Conservation (phyloP, 2,113 vertebrate genomes). For the Prolemur simus region DNA sequence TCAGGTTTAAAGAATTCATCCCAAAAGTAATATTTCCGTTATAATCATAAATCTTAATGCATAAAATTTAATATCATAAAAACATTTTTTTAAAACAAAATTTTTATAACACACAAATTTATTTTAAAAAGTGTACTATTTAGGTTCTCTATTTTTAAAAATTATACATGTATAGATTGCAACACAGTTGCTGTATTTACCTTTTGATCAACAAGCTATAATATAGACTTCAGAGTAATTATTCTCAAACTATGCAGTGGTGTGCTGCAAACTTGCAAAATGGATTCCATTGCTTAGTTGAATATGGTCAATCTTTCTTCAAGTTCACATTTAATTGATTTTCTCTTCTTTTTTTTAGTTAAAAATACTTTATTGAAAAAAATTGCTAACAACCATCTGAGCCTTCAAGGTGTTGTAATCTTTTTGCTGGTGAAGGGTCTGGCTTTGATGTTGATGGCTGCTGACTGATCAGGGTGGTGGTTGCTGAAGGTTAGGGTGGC, state of each 20-base stretch:
- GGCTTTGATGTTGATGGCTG: too few species aligned
- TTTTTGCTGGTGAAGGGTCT: too few species aligned
- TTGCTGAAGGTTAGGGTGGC: too few species aligned
- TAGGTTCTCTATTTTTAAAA: conserved; percentile 11
- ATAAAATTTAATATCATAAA: conserved; percentile 20
- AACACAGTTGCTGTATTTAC: neutral
- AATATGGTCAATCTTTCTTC: neutral
- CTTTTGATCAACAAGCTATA: neutral
- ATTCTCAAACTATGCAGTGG: neutral
- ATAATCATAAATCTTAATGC: neutral
- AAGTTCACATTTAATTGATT: neutral
- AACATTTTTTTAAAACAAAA: conserved; percentile 47
- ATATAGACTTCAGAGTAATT: neutral
- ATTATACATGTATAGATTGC: neutral
- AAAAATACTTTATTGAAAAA: too few species aligned
- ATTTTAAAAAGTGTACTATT: conserved; percentile 50
- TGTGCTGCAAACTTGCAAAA: neutral
- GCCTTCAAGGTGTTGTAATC: too few species aligned
- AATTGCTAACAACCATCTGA: too few species aligned
- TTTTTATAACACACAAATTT: neutral
- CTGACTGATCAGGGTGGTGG: too few species aligned
- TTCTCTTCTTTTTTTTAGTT: neutral
- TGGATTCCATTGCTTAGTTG: neutral
- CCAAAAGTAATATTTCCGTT: neutral
- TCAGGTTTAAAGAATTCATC: neutral